Percentiles rank a stretch among this genome's conserved stretches.
Evolutionary conservation across 2,797 vertebrate species (phyloP).

Genomic region (Pangasius mekongensis): DNA sequence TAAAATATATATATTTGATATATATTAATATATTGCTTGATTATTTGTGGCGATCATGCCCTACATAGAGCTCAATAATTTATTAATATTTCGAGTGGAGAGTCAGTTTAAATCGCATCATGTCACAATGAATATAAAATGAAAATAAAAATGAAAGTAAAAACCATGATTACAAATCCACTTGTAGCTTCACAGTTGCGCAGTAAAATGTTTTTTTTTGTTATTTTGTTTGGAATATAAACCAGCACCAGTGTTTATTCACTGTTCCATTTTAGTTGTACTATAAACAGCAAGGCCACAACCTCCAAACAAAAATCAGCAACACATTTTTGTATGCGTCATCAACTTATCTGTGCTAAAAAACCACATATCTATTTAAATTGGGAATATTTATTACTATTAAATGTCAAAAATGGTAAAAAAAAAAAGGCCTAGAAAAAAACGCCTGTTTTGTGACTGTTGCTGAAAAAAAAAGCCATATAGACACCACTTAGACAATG

Average conservation of each 20-base stretch:
- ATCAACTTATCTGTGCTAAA: neutral
- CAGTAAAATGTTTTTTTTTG: neutral
- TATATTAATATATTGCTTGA: neutral
- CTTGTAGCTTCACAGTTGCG: neutral
- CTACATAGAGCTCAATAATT: neutral
- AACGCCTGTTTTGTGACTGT: neutral
- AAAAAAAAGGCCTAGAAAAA: neutral
- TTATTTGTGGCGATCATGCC: neutral
- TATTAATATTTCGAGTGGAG: too few relatives aligned
- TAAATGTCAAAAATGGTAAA: neutral
- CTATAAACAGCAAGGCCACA: constrained; percentile 3
- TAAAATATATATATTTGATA: too few relatives aligned
- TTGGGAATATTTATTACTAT: neutral
- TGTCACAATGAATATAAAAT: neutral
- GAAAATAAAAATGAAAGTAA: neutral
- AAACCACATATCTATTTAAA: neutral
- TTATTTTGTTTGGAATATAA: neutral
- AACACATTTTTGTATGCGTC: too few relatives aligned
- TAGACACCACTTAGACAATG: neutral
- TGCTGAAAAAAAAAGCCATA: neutral
- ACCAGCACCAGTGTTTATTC: neutral
- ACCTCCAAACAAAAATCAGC: neutral
- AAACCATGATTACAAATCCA: neutral
- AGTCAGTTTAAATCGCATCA: neutral
- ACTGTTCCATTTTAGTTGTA: neutral